Evolutionary conservation across 2,888 invertebrate species (phyloP), one percentile per base, ranked within the genome.

Genomic region (Lepidochrysops patricia): DNA sequence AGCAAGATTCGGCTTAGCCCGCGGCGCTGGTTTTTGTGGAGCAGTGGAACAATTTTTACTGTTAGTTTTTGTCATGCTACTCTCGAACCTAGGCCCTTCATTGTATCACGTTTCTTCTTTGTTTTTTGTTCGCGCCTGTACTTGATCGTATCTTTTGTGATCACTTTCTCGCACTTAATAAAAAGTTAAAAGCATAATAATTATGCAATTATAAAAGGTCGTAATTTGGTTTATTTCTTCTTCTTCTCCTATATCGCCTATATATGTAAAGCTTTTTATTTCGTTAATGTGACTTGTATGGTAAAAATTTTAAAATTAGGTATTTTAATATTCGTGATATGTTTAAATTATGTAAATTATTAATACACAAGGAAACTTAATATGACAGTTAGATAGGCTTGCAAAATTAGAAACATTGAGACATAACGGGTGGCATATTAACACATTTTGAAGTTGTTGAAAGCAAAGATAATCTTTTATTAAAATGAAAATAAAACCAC

Each of bases 31-130:
- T 70, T 74, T 85, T 78, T 78, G 83, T 87, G 70, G 84, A 85
- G 69, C 74, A 85, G 82, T 88, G 70, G 84, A 80, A 64, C 86
- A 77, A 72, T 29, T 54, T 76, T 81, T 84, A 84, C 86, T 75
- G 85, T 87, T 87, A 86, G 84, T 82, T 84, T 83, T 74, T 71
- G 72, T 75, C 77, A 74, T 79, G 77, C 75, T 75, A 74, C 75
- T 79, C 79, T 83, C 72, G 69, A 70, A 69, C 72, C 66, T 72
- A 66, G 72, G 79, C 82, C 85, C 83, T 84, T 80, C 71, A 68
- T 73, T 76, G 75, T 75, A 63, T 64, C 63, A 63, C 26, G 57
- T 57, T 57, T 15, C 4, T 43, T 63, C 56, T 57, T 57, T 57
- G 54, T 32, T 58, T 34, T 60, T 61, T 57, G 37, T 56, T 43